These are phyloP conservation scores for Staurois parvus DNA, from an alignment of 2,797 vertebrate species.

Conservation along the genomic window DNA sequence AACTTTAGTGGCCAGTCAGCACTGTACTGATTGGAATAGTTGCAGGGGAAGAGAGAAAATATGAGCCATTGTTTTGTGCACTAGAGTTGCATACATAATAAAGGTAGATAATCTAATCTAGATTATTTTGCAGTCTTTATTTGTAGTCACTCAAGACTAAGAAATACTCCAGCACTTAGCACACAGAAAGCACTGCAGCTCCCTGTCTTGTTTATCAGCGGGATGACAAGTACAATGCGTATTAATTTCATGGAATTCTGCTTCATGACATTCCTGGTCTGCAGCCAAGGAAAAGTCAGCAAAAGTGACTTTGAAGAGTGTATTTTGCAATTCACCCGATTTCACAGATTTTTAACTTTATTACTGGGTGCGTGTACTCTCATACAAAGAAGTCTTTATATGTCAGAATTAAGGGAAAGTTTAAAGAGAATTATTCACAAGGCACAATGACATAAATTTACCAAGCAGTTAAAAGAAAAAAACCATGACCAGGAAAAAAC, in stretches of 20 bases:
- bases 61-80: neutral
- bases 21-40: neutral
- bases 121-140: neutral
- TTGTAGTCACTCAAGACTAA: neutral
- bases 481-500: neutral
- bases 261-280: slow-evolving; percentile 9
- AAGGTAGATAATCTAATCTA: too few species aligned
- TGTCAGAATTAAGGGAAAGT: slow-evolving; percentile 1
- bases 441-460: slow-evolving; percentile 2
- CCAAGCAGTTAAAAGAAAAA: slow-evolving; percentile 2
- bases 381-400: neutral
- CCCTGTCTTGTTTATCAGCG: slow-evolving; percentile 14
- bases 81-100: too few species aligned
- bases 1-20: neutral
- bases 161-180: neutral
- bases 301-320: slow-evolving; percentile 10
- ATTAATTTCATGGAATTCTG: slow-evolving; percentile 17
- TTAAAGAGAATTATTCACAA: neutral
- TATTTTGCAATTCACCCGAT: neutral
- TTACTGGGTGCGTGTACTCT: neutral
- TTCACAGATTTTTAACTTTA: slow-evolving; percentile 16
- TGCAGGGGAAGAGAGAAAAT: neutral
- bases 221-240: neutral
- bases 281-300: slow-evolving; percentile 26
- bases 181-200: slow-evolving; percentile 2